Base-by-base conservation (phyloP, 2,888 invertebrate species). In the Hyalella azteca region DNA sequence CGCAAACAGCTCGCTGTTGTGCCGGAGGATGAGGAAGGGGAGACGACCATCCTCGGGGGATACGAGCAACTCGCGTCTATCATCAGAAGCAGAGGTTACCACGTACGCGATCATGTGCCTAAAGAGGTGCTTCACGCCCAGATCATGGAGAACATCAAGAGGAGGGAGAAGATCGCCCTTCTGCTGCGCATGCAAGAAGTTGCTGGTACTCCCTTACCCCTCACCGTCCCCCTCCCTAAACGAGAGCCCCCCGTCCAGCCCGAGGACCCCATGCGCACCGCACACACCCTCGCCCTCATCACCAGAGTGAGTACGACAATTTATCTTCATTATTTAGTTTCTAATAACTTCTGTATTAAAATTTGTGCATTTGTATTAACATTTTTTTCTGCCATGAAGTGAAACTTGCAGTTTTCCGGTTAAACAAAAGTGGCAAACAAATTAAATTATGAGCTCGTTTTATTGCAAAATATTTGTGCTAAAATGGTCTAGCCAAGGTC, bases 111-210 rank as follows among this genome's bases (percentile, higher is more conserved):
- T 3, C 83, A 83, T 78, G 49, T 83, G 13, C 83, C 81, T 19
- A 78, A 80, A 36, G 77, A 75, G 49, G 81, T 83, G n/a, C 79
- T 83, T 39, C 78, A 83, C 77, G 78, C 79, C 40, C 81, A 80
- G 77, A 81, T 83, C 49, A 80, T 83, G 81, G 79, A 81, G 36
- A 83, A 83, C 49, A 83, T 83, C n/a, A 79, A 79, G 40, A n/a
- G 83, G 26, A 75, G 83, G 45, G 83, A 83, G 59, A 78, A 79
- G 76, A 83, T 83, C 39, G 83, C 83, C 66, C 41, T 78, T 36
- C 81, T 83, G 29, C 73, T 83, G 66, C 59, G 81, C 29, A 77
- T 81, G 76, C 81, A 83, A n/a, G 79, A 75, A 45, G 75, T 75
- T 45, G 75, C 45, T 19, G 75, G 45, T 3, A 45, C 15, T 4